Percentiles rank a stretch among this genome's conserved stretches.
These are phyloP conservation scores for Melitaea cinxia DNA, from an alignment of 1,140 invertebrate genomes.

Conservation along the genomic window DNA sequence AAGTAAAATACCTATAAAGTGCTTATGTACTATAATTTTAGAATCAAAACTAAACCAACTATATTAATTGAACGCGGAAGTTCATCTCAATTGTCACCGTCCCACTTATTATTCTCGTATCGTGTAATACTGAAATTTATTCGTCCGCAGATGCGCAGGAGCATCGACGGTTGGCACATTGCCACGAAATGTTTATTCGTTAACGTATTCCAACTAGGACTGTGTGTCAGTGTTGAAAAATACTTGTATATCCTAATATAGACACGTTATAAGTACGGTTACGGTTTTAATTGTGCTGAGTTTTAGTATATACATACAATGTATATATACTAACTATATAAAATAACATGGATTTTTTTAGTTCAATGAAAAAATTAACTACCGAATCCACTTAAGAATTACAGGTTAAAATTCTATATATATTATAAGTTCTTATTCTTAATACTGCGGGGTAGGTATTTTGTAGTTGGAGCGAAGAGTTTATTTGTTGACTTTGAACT, in stretches of 20 bases:
- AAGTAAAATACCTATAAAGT: background rate
- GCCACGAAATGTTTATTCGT: constrained; percentile 49
- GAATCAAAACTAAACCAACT: constrained; percentile 13
- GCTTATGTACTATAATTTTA: background rate
- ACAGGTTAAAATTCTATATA: too few species aligned
- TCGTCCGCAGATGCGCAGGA: constrained; percentile 45
- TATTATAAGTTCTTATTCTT: too few species aligned
- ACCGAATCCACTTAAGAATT: too few species aligned
- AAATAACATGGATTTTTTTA: too few species aligned
- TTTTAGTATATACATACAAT: too few species aligned
- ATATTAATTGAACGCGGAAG: constrained; percentile 40
- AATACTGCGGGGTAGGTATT: too few species aligned
- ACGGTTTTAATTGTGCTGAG: background rate
- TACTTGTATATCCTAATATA: constrained; percentile 6
- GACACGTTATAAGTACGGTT: background rate
- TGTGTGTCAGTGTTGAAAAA: constrained; percentile 41
- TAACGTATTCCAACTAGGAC: constrained; percentile 39
- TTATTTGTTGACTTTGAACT: too few species aligned
- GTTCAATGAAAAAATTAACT: too few species aligned
- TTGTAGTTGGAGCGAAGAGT: too few species aligned
- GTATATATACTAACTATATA: too few species aligned
- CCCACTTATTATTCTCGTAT: constrained; percentile 46
- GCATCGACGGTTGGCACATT: constrained; percentile 48
- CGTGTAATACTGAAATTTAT: constrained; percentile 51
- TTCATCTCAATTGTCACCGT: constrained; percentile 41